Base-by-base conservation (phyloP, 2,113 vertebrate genomes). In the Chinchilla lanigera region DNA sequence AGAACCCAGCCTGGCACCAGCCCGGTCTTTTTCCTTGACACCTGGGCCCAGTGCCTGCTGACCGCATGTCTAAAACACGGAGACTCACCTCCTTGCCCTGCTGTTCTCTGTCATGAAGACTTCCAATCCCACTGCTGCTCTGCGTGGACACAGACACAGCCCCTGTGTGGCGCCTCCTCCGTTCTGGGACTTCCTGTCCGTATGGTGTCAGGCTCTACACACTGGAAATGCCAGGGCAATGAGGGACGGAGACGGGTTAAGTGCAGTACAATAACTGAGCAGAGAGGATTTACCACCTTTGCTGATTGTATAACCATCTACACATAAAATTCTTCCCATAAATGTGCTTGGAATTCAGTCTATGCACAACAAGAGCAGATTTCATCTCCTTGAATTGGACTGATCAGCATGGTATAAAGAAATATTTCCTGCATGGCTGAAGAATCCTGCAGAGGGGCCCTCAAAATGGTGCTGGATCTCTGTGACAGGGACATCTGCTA, bases 21-120 rank as follows among this genome's bases (percentile, higher is more conserved):
- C 71, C 71, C 11, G 4, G 38, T 44, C 41, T 14, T 52, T 17
- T 33, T 44, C 52, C 78, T 35, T 22, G 26, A 44, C 10, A 10
- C 56, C 60, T 30, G 63, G 9, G 47, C 16, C 60, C 33, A 38
- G 52, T 24, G 24, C 52, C 54, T 87, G 44, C 58, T 80, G 41
- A n/a, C 20, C 17, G 33, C 4, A 3, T 0, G 38, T 24, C 3
- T 9, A 9, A 11, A 44, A 26, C 8, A 12, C 26, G 38, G 9
- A 71, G 13, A 75, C 38, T 75, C 22, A 44, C 38, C 41, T 14
- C 73, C 41, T 44, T 1, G 5, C 41, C 41, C n/a, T 71, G 7
- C 19, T 71, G 0, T 6, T 71, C 69, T 71, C n/a, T 13, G 5
- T 26, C 44, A 16, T 16, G 75, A 47, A 16, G 75, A 17, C 44